Conservation (phyloP, 2,888 invertebrate genomes). For the Pyrochroa serraticornis region DNA sequence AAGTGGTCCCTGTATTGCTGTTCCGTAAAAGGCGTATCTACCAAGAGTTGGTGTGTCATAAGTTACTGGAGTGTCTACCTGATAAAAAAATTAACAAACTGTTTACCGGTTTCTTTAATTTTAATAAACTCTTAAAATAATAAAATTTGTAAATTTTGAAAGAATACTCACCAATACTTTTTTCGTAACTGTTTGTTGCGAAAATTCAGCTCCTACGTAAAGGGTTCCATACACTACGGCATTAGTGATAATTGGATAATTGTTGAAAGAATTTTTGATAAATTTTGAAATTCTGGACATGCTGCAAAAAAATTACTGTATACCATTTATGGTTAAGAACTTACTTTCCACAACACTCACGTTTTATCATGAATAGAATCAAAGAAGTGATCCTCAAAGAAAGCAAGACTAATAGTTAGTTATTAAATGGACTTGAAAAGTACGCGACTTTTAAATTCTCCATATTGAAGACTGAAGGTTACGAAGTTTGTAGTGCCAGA, state of each 20-base stretch:
- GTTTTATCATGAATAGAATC: background rate
- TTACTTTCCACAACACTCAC: background rate
- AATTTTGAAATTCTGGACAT: constrained; percentile 41
- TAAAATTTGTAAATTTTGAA: constrained; percentile 13
- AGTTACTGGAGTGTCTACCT: constrained; percentile 52
- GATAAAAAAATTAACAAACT: too few relatives aligned
- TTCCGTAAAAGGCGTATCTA: constrained; percentile 68
- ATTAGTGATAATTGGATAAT: constrained; percentile 60
- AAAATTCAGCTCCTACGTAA: constrained; percentile 79
- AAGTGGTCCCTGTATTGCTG: constrained; percentile 65
- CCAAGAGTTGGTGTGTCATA: constrained; percentile 62
- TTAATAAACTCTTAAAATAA: constrained; percentile 3
- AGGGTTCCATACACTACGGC: constrained; percentile 75
- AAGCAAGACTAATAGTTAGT: too few relatives aligned
- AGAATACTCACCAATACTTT: constrained; percentile 69
- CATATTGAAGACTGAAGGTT: too few relatives aligned
- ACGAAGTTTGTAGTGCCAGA: too few relatives aligned
- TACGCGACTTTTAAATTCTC: too few relatives aligned
- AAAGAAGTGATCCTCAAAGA: background rate
- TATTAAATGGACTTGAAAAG: too few relatives aligned
- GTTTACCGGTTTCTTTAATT: too few relatives aligned
- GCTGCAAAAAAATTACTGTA: constrained; percentile 29
- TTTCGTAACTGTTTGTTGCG: constrained; percentile 76
- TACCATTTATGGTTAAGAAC: background rate
- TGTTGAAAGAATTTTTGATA: constrained; percentile 54